A percentile compares a stretch with the other conserved stretches of the same genome.
Evolutionary conservation across 2,113 vertebrate species (phyloP).

Genomic region (Phycodurus eques): DNA sequence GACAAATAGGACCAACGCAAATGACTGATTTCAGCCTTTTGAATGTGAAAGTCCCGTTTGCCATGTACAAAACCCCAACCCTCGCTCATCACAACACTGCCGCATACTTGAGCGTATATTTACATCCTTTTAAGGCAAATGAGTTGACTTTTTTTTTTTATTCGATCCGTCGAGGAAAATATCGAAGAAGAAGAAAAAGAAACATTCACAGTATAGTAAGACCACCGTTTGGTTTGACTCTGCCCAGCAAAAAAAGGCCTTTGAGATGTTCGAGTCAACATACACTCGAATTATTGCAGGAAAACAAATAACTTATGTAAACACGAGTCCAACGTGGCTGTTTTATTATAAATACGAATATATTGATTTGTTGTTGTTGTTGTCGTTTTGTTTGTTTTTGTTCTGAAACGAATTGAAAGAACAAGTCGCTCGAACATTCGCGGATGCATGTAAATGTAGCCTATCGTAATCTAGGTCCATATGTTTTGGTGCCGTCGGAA

Average conservation of each 20-base stretch:
- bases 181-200: not conserved
- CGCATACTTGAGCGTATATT: conserved; percentile 11
- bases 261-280: conserved; percentile 22
- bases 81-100: conserved; percentile 26
- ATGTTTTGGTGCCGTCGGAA: not conserved
- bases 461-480: conserved; percentile 8
- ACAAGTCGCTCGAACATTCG: conserved; percentile 11
- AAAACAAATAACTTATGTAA: conserved; percentile 60
- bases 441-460: not conserved
- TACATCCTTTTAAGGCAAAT: conserved; percentile 64
- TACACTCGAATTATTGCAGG: conserved; percentile 48
- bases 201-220: conserved; percentile 56
- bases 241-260: conserved; percentile 31
- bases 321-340: conserved; percentile 39
- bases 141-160: conserved; percentile 23
- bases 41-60: conserved; percentile 29
- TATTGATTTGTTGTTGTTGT: conserved; percentile 8
- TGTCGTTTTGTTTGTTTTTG: conserved; percentile 2
- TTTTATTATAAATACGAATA: conserved; percentile 46
- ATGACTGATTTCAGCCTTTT: conserved; percentile 25
- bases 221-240: conserved; percentile 48
- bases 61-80: conserved; percentile 31
- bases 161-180: conserved; percentile 21
- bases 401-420: conserved; percentile 6
- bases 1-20: conserved; percentile 51